Evolutionary conservation across 2,113 vertebrate species (phyloP).

Genomic region (Ameiurus melas): DNA sequence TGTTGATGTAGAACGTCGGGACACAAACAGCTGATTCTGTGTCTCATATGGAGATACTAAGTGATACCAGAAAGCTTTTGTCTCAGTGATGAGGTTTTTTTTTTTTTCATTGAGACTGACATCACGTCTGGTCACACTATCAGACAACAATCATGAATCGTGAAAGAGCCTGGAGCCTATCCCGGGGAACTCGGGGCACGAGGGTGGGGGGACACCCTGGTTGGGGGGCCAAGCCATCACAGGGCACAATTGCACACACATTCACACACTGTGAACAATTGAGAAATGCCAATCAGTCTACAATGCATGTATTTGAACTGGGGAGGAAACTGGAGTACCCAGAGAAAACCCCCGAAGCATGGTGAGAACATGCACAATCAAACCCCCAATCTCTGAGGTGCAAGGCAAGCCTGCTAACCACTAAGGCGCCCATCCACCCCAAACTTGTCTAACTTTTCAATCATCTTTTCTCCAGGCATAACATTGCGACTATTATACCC

Average conservation of each 20-base stretch:
- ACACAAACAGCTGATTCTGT: background rate
- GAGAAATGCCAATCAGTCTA: no score
- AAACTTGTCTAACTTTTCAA: background rate
- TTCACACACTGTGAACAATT: no score
- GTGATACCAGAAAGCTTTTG: background rate
- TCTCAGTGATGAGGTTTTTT: background rate
- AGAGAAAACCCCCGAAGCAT: no score
- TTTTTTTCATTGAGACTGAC: background rate
- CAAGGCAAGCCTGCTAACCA: no score
- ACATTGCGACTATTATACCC: background rate
- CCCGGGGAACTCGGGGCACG: no score
- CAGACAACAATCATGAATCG: background rate
- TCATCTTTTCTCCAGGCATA: background rate
- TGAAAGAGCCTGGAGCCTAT: background rate
- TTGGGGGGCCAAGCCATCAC: no score
- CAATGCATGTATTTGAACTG: no score
- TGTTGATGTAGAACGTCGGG: background rate
- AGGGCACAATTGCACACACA: no score
- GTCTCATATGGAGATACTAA: background rate
- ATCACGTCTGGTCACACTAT: background rate
- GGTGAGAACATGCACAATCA: no score
- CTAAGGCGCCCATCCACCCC: background rate
- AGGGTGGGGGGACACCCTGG: no score
- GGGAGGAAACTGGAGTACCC: no score
- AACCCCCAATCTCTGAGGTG: no score